Evolutionary conservation across 2,888 invertebrate species (phyloP), one percentile per base, ranked within the genome.

Genomic region (Polydrusus tereticollis): DNA sequence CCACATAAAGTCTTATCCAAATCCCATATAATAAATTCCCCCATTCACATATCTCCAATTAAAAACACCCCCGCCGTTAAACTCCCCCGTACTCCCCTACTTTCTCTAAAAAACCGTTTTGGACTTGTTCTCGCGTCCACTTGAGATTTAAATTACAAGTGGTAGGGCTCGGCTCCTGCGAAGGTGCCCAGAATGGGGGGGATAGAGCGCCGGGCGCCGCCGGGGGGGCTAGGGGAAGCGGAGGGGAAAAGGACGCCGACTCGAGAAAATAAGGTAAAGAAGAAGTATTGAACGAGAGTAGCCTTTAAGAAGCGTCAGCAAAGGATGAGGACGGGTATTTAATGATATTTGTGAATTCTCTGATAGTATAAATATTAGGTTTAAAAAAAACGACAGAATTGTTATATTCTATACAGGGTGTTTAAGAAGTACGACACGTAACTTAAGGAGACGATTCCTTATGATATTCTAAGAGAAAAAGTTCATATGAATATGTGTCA

Each of bases 261-360:
- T 77, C 77, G 79, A 78, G 80, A 78, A 81, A 80, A 82, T 80
- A 81, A 82, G 80, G 81, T 80, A 79, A 81, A 80, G 80, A 82
- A 82, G 83, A 82, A 82, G 83, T 82, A 83, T 83, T 82, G 83
- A 83, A 82, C 82, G 81, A 78, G 81, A 80, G 81, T 79, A 79
- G 80, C 81, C 79, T 80, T 79, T 63, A 33, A 43, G 47, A 16
- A 63, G 29, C 63, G 45, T 33, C 63, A 14, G 36, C 33, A 47
- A 38, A 12, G 59, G 26, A 29, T 29, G 18, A 29, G 52, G 16
- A 16, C 29, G 12, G 16, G 10, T 10, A 8, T 6, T 5, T 8
- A 1, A 3, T 1, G n/a, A 6, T 0, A 14, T 50, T 50, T n/a
- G n/a, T n/a, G n/a, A n/a, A n/a, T n/a, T n/a, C n/a, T n/a, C n/a